Conservation (phyloP, 2,797 vertebrate genomes). For the Lepus oiostolus region DNA sequence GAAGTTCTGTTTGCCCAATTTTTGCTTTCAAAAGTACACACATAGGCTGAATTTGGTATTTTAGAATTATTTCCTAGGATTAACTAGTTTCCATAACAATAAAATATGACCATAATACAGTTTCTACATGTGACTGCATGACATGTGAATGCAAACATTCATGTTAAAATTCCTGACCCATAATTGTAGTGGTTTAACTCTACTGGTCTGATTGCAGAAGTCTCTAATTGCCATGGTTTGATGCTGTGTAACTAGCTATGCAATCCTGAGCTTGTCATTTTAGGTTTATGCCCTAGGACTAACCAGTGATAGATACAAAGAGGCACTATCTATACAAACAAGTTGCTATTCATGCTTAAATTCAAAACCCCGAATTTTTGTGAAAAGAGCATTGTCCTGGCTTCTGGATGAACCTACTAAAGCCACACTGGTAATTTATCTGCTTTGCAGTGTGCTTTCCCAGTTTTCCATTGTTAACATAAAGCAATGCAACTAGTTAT, state of each 20-base stretch:
- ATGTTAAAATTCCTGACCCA: background rate
- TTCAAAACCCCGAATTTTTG: background rate
- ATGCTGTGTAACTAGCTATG: background rate
- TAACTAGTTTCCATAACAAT: slow-evolving; percentile 12
- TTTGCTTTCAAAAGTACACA: background rate
- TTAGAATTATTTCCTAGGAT: slow-evolving; percentile 38
- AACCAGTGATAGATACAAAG: slow-evolving; percentile 15
- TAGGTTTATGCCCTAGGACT: slow-evolving; percentile 15
- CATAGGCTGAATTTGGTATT: background rate
- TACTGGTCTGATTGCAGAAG: background rate
- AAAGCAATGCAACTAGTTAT: background rate
- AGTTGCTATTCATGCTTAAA: background rate
- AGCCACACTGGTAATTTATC: background rate
- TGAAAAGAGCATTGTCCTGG: background rate
- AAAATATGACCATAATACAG: background rate
- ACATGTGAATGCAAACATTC: background rate
- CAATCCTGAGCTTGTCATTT: slow-evolving; percentile 40
- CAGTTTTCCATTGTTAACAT: slow-evolving; percentile 11
- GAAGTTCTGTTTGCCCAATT: background rate
- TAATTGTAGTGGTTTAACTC: background rate
- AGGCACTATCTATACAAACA: background rate
- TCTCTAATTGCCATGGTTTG: background rate
- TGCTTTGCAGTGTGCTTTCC: background rate
- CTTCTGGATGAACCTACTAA: background rate
- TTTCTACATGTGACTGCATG: background rate